These are phyloP conservation scores for Micrasema minimum DNA, from an alignment of 1,140 invertebrate species.

Conservation along the genomic window DNA sequence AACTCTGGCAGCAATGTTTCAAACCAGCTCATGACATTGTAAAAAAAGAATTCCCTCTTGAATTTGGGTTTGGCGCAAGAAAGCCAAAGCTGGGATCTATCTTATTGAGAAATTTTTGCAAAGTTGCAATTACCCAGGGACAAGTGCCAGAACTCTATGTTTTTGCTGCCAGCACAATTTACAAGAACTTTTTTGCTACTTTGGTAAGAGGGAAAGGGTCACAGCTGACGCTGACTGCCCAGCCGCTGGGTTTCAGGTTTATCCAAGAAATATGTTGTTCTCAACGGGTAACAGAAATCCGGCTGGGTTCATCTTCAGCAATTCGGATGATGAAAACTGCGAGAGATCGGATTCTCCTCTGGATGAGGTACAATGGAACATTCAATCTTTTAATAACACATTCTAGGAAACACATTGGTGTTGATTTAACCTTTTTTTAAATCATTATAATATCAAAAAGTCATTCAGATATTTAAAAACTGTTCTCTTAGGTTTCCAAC, in stretches of 20 bases:
- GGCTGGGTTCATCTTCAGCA: constrained; percentile 58
- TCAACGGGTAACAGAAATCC: constrained; percentile 55
- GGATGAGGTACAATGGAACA: constrained; percentile 64
- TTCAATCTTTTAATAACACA: no score
- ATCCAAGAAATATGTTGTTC: constrained; percentile 66
- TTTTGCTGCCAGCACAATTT: constrained; percentile 80
- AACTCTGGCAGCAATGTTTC: constrained; percentile 48
- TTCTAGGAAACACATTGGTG: no score
- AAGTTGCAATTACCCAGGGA: constrained; percentile 52
- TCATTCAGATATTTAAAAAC: no score
- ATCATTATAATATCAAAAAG: no score
- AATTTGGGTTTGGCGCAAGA: constrained; percentile 62
- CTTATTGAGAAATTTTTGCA: constrained; percentile 61
- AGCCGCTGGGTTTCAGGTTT: constrained; percentile 58
- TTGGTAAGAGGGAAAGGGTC: constrained; percentile 63
- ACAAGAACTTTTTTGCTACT: constrained; percentile 80
- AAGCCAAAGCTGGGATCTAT: constrained; percentile 60
- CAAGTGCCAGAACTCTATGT: constrained; percentile 59
- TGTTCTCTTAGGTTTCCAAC: no score
- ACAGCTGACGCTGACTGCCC: constrained; percentile 59
- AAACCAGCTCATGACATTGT: constrained; percentile 65
- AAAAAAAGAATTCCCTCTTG: constrained; percentile 65
- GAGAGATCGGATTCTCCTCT: constrained; percentile 64
- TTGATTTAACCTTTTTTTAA: no score
- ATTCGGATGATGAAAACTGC: constrained; percentile 63